Conservation (phyloP, 2,113 vertebrate genomes). For the Oreochromis aureus region DNA sequence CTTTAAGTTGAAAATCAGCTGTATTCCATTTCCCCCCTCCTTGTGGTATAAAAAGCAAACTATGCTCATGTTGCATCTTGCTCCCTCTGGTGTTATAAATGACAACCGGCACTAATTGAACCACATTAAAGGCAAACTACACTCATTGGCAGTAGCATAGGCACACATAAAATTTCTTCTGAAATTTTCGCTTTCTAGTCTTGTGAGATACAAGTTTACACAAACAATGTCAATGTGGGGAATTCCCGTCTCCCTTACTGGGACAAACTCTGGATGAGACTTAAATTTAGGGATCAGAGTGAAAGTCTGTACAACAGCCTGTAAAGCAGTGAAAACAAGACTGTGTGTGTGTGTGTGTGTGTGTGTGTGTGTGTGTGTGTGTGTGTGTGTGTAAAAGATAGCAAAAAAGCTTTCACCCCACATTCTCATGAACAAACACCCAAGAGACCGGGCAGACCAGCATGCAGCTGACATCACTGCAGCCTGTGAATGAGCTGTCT, state of each 20-base stretch:
- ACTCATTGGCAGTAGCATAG: no score
- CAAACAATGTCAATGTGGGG: background rate
- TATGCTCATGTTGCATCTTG: no score
- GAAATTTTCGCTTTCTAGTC: no score
- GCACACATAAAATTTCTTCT: no score
- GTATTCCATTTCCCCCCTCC: no score
- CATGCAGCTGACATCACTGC: slow-evolving; percentile 13
- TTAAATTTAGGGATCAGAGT: background rate
- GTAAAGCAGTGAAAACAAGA: background rate
- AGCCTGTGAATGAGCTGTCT: background rate
- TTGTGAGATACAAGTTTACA: background rate
- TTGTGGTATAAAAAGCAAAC: no score
- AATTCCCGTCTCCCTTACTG: background rate
- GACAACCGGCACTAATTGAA: no score
- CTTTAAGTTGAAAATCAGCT: no score
- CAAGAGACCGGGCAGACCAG: background rate
- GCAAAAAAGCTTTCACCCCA: slow-evolving; percentile 25
- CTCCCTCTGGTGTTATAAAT: no score
- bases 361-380: background rate
- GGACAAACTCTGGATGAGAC: background rate
- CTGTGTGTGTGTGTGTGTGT: background rate
- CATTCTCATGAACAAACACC: slow-evolving; percentile 31
- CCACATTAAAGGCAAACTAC: no score
- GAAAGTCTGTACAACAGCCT: background rate
- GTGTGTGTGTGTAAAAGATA: background rate